A percentile compares a stretch with the other conserved stretches of the same genome.
Evolutionary conservation across 1,140 invertebrate species (phyloP).

Genomic region (Drosophila virilis): DNA sequence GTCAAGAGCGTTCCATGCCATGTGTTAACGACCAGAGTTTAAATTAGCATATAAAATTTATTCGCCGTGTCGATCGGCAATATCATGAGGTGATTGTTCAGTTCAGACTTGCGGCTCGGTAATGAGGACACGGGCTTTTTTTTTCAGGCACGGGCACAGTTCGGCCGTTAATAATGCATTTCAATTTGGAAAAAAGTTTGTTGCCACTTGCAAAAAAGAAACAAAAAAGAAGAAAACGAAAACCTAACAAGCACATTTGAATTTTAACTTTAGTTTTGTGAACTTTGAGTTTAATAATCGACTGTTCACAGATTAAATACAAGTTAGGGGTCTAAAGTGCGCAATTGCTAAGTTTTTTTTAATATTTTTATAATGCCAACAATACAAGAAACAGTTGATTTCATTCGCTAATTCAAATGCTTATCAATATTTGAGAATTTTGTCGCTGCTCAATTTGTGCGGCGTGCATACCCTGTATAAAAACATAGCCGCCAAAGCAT

Average conservation of each 20-base stretch:
- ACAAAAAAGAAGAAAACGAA: background rate
- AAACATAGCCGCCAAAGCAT: background rate
- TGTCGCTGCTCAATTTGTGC: background rate
- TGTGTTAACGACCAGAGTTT: slow-evolving; percentile 48
- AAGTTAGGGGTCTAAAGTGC: slow-evolving; percentile 64
- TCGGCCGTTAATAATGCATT: background rate
- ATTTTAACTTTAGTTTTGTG: slow-evolving; percentile 40
- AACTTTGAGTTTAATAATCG: slow-evolving; percentile 64
- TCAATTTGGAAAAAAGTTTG: background rate
- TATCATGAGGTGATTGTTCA: slow-evolving; percentile 29
- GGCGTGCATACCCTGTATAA: slow-evolving; percentile 20
- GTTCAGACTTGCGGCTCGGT: slow-evolving; percentile 3
- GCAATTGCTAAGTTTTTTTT: slow-evolving; percentile 13
- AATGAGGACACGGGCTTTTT: slow-evolving; percentile 17
- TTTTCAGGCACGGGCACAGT: slow-evolving; percentile 14
- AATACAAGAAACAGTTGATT: slow-evolving; percentile 39
- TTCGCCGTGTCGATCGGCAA: slow-evolving; percentile 34
- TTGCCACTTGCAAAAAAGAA: background rate
- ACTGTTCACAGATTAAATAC: slow-evolving; percentile 17
- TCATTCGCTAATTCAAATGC: slow-evolving; percentile 36
- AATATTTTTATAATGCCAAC: slow-evolving; percentile 5
- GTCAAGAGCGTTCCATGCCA: slow-evolving; percentile 39
- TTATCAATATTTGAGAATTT: slow-evolving; percentile 44
- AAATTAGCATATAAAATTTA: slow-evolving; percentile 71
- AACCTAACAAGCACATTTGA: background rate